These are phyloP conservation scores for Chloromyia formosa DNA, from an alignment of 2,888 invertebrate genomes.

Conservation along the genomic window DNA sequence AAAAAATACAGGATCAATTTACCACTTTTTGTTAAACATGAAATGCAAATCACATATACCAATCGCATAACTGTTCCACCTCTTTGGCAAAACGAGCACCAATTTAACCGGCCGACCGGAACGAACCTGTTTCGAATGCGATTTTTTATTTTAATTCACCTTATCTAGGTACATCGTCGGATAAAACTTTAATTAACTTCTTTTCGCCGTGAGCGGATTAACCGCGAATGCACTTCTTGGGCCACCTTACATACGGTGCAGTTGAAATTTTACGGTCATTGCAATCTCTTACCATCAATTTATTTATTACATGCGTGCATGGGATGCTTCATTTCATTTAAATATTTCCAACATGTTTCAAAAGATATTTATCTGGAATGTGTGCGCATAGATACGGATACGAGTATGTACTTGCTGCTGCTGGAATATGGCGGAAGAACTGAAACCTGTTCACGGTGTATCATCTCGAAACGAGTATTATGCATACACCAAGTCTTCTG, in stretches of 20 bases:
- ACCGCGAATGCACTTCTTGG: neutral
- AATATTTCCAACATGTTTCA: slow-evolving; percentile 37
- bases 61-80: no score
- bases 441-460: neutral
- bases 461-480: neutral
- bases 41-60: no score
- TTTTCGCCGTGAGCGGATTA: neutral
- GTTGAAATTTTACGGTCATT: neutral
- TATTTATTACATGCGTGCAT: slow-evolving; percentile 41
- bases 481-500: neutral
- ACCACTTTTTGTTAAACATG: no score
- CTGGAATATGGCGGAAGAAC: no score
- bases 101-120: neutral
- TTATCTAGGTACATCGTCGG: slow-evolving; percentile 18
- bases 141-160: slow-evolving; percentile 18
- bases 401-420: no score
- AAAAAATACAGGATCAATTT: no score
- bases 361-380: slow-evolving; percentile 24
- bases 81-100: no score
- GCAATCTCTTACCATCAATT: slow-evolving; percentile 34
- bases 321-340: slow-evolving; percentile 41
- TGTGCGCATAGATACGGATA: neutral
- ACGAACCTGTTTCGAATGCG: slow-evolving; percentile 19
- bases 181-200: slow-evolving; percentile 37
- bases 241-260: neutral